Conservation (phyloP, 2,888 invertebrate genomes). For the Creontiades dilutus region DNA sequence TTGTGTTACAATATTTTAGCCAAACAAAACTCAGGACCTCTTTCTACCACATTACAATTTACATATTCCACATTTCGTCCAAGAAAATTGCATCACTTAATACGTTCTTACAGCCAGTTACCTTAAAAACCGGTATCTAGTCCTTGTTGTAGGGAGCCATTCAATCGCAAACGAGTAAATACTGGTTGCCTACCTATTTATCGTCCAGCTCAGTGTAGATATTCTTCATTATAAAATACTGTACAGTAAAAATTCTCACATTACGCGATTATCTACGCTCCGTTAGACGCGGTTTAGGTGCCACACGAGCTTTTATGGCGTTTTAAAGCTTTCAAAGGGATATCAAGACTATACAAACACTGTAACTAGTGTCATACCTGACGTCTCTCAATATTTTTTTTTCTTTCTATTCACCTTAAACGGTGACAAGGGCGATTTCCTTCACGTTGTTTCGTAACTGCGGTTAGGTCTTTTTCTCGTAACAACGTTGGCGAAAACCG, state of each 20-base stretch:
- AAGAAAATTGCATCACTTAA: too few species aligned
- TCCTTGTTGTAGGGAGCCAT: too few species aligned
- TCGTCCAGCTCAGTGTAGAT: too few species aligned
- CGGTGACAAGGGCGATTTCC: slow-evolving; percentile 20
- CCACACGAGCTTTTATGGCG: background rate
- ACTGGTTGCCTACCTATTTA: background rate
- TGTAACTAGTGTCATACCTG: background rate
- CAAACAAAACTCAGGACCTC: too few species aligned
- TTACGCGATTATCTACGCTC: background rate
- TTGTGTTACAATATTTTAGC: too few species aligned
- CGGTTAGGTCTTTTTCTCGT: background rate
- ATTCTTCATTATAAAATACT: too few species aligned
- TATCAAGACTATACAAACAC: background rate
- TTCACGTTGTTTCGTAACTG: slow-evolving; percentile 11
- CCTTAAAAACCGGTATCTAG: too few species aligned
- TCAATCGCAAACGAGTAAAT: too few species aligned
- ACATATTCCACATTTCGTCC: too few species aligned
- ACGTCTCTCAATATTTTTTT: background rate
- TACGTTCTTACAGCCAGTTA: too few species aligned
- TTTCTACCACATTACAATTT: too few species aligned
- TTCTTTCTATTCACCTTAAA: background rate
- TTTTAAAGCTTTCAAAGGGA: background rate
- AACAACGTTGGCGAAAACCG: too few species aligned
- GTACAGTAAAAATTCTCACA: background rate
- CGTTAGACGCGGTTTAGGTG: background rate